phyloP scores from a whole-genome alignment of 2,888 invertebrate species.

The Acrocyrtus sp. region DNA sequence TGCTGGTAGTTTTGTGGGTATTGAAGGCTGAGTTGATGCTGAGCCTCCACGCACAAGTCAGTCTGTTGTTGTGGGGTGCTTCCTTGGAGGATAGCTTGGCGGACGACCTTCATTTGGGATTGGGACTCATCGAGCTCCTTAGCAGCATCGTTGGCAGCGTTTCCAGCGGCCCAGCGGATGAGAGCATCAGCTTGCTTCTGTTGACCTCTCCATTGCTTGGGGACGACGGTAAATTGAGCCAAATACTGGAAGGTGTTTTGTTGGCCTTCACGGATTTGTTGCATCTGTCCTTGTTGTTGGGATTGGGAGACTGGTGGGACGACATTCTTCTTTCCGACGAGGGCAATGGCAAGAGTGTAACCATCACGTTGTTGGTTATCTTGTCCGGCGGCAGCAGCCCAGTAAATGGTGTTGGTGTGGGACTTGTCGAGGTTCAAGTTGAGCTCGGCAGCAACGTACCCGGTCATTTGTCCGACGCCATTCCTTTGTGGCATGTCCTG shows the following conservation, averaged over 20 bases:
- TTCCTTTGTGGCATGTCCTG: conserved; percentile 23
- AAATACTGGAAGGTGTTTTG: conserved; percentile 35
- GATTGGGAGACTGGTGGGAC: conserved; percentile 17
- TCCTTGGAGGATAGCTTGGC: conserved; percentile 24
- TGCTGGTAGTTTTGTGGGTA: neutral
- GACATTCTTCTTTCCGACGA: conserved; percentile 22
- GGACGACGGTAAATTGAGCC: conserved; percentile 1
- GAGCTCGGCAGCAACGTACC: conserved; percentile 11
- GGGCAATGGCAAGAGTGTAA: conserved; percentile 7
- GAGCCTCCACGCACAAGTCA: conserved; percentile 20
- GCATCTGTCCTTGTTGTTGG: conserved; percentile 12
- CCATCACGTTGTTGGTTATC: neutral
- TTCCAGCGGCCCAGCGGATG: conserved; percentile 22
- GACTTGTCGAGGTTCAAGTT: conserved; percentile 28
- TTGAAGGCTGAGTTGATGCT: conserved; percentile 7
- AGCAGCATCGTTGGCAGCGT: conserved; percentile 33
- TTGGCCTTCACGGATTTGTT: conserved; percentile 30
- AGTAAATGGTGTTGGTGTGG: conserved; percentile 32
- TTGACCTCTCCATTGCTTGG: neutral
- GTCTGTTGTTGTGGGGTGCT: conserved; percentile 30
- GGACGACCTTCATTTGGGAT: conserved; percentile 13
- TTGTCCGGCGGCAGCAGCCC: conserved; percentile 15
- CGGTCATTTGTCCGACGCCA: conserved; percentile 1
- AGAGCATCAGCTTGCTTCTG: conserved; percentile 20
- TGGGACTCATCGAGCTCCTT: conserved; percentile 8